Evolutionary conservation across 2,113 vertebrate species (phyloP).

Genomic region (Pogona vitticeps): DNA sequence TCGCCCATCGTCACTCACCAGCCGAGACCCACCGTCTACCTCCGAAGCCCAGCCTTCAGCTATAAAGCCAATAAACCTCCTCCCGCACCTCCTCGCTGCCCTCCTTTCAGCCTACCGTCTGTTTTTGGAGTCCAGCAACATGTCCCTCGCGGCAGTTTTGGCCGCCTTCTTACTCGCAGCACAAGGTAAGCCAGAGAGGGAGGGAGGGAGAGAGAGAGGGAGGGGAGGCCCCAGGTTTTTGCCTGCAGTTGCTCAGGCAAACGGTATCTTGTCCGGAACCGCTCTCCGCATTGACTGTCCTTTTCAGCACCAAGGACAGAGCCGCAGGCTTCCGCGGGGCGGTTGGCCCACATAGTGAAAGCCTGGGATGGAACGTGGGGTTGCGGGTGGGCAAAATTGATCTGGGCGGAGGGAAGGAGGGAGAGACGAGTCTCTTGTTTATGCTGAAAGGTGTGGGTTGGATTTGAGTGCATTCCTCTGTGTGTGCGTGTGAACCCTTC

Average conservation of each 20-base stretch:
- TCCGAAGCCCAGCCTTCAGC: background rate
- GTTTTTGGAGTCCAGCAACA: conserved; percentile 17
- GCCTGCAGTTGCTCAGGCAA: background rate
- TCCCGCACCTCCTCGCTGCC: background rate
- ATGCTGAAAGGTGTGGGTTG: too few species aligned
- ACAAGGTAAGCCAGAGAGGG: conserved; percentile 55
- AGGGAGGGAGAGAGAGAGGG: background rate
- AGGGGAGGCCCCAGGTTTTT: rapidly evolving
- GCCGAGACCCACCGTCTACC: background rate
- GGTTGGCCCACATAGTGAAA: background rate
- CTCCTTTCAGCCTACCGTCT: background rate
- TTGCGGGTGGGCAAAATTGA: background rate
- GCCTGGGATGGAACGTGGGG: background rate
- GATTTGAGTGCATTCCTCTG: background rate
- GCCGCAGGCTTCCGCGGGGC: background rate
- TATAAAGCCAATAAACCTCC: background rate
- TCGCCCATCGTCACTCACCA: background rate
- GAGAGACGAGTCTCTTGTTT: background rate
- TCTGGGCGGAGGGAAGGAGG: rapidly evolving
- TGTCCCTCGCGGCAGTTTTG: conserved; percentile 42
- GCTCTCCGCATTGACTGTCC: background rate
- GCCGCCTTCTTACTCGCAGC: conserved; percentile 58
- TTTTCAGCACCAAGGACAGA: conserved; percentile 57
- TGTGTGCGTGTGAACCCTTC: background rate
- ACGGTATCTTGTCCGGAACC: background rate